Evolutionary conservation across 2,113 vertebrate genomes (phyloP).

Genomic region (Leptobrachium leishanense): DNA sequence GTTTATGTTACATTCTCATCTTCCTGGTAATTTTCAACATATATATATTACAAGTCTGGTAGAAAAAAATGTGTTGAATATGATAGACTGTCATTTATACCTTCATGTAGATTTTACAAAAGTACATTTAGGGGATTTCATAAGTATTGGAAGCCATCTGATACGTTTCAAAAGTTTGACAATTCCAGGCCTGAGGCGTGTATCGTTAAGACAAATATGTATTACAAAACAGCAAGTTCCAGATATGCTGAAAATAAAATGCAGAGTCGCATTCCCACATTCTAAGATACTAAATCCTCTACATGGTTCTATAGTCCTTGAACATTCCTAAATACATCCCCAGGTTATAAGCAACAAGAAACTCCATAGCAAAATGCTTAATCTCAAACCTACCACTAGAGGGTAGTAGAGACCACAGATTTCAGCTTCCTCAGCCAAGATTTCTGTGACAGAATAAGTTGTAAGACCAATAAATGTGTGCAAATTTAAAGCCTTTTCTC

Average conservation of each 20-base stretch:
- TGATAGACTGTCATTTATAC: no score
- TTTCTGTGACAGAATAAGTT: no score
- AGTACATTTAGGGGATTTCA: background rate
- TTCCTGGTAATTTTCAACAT: no score
- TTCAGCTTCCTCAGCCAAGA: background rate
- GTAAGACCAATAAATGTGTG: no score
- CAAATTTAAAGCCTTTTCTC: no score
- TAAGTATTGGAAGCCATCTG: background rate
- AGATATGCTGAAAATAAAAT: background rate
- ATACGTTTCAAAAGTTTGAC: background rate
- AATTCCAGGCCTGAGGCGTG: background rate
- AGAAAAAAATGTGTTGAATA: no score
- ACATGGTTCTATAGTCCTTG: background rate
- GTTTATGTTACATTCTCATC: no score
- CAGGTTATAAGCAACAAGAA: background rate
- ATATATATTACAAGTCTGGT: no score
- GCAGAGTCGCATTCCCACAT: background rate
- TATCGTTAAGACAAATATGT: background rate
- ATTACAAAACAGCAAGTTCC: no score
- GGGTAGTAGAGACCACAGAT: slow-evolving; percentile 26
- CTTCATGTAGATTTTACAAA: no score
- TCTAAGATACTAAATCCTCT: background rate
- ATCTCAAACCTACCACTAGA: slow-evolving; percentile 13
- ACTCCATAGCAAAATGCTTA: background rate
- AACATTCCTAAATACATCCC: background rate